Percentiles rank a stretch among this genome's conserved stretches.
phyloP scores from a whole-genome alignment of 2,888 invertebrate species.

The Empis stercorea region DNA sequence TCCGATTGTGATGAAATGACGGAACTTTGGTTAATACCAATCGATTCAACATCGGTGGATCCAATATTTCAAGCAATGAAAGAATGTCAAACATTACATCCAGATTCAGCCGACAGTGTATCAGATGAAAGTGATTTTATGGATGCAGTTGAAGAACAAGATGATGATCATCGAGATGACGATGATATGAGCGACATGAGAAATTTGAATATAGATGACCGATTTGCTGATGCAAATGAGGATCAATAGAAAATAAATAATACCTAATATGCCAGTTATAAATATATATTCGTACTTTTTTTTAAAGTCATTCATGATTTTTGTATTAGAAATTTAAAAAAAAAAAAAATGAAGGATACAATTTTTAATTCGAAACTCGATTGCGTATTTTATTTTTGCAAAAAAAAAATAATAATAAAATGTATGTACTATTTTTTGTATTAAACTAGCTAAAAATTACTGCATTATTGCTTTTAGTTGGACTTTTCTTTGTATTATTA shows the following conservation, averaged over 20 bases:
- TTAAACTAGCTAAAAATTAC: too few relatives aligned
- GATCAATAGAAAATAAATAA: not conserved
- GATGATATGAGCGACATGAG: constrained; percentile 23
- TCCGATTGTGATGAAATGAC: constrained; percentile 42
- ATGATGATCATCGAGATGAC: constrained; percentile 12
- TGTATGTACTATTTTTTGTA: too few relatives aligned
- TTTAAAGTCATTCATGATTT: too few relatives aligned
- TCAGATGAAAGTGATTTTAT: constrained; percentile 33
- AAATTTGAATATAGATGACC: constrained; percentile 31
- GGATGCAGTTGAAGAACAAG: constrained; percentile 24
- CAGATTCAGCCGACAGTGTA: constrained; percentile 52
- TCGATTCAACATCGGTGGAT: constrained; percentile 46
- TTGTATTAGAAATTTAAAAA: too few relatives aligned
- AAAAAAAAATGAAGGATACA: too few relatives aligned
- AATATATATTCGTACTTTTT: too few relatives aligned
- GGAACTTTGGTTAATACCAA: constrained; percentile 60
- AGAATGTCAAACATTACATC: constrained; percentile 67
- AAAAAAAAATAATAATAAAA: too few relatives aligned
- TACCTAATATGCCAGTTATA: too few relatives aligned
- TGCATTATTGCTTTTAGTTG: too few relatives aligned
- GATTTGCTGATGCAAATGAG: constrained; percentile 34
- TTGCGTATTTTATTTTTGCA: too few relatives aligned
- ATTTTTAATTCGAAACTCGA: too few relatives aligned
- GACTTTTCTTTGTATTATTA: too few relatives aligned
- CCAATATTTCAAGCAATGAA: constrained; percentile 61